Evolutionary conservation across 2,888 invertebrate genomes (phyloP).

Genomic region (Pollenia griseotomentosa): DNA sequence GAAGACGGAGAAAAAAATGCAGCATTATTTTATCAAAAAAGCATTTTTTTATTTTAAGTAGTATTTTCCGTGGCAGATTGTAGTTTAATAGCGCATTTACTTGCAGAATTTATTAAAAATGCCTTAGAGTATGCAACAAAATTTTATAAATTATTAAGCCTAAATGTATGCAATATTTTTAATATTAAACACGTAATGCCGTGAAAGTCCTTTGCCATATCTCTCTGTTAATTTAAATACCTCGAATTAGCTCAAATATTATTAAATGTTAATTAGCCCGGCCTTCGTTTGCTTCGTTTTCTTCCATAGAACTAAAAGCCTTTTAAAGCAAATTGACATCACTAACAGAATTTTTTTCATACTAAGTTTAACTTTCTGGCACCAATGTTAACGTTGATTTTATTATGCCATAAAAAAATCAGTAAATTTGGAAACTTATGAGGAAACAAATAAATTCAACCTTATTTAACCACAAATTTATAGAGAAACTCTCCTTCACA

Average conservation of each 20-base stretch:
- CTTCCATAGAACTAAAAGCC: too few species aligned
- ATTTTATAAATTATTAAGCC: not conserved
- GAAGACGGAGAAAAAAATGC: not conserved
- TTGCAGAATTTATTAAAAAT: not conserved
- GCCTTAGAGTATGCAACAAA: conserved; percentile 30
- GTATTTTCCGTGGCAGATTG: not conserved
- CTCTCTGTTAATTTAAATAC: not conserved
- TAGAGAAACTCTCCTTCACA: too few species aligned
- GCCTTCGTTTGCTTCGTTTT: too few species aligned
- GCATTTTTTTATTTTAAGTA: conserved; percentile 34
- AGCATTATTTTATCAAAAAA: conserved; percentile 60
- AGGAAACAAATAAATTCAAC: too few species aligned
- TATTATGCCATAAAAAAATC: too few species aligned
- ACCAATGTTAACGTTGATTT: too few species aligned
- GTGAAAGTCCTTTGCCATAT: not conserved
- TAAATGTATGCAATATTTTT: not conserved
- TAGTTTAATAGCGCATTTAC: conserved; percentile 5
- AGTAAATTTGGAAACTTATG: too few species aligned
- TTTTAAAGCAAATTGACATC: too few species aligned
- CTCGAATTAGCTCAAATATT: not conserved
- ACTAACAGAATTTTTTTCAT: too few species aligned
- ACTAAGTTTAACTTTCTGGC: too few species aligned
- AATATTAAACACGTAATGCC: not conserved
- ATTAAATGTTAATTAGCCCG: too few species aligned
- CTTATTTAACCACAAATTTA: too few species aligned